These are phyloP conservation scores for Pachypeltis micranthus DNA, from an alignment of 1,140 invertebrate species.

Conservation along the genomic window DNA sequence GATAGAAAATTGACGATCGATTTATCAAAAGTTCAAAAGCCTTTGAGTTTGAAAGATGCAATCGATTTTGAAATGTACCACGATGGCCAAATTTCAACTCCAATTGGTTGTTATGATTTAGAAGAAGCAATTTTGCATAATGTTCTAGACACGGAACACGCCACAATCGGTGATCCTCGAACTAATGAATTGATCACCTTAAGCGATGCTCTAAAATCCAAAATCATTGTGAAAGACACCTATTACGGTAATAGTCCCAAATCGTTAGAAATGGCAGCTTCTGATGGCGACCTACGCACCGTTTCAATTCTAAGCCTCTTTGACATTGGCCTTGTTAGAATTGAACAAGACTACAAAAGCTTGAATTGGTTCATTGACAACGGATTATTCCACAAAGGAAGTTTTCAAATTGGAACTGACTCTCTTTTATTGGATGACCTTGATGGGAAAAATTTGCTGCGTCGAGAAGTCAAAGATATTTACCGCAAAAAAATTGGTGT, in stretches of 20 bases:
- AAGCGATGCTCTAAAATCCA: slow-evolving; percentile 69
- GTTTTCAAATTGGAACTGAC: background rate
- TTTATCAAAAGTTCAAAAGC: slow-evolving; percentile 63
- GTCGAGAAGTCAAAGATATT: slow-evolving; percentile 72
- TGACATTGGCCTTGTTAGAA: background rate
- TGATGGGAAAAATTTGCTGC: slow-evolving; percentile 49
- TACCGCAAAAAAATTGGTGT: slow-evolving; percentile 70
- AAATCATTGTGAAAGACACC: slow-evolving; percentile 46
- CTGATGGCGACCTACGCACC: background rate
- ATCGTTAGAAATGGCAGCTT: background rate
- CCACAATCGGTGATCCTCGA: slow-evolving; percentile 51
- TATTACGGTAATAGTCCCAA: slow-evolving; percentile 12
- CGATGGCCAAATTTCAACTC: slow-evolving; percentile 40
- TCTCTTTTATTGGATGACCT: slow-evolving; percentile 35
- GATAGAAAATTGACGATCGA: slow-evolving; percentile 50
- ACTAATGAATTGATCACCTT: slow-evolving; percentile 71
- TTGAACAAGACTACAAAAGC: background rate
- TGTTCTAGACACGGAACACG: slow-evolving; percentile 6
- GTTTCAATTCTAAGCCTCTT: background rate
- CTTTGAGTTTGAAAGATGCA: slow-evolving; percentile 79
- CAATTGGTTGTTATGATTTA: background rate
- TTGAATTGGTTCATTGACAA: background rate
- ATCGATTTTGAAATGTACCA: slow-evolving; percentile 68
- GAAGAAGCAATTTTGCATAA: slow-evolving; percentile 38
- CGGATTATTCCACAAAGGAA: slow-evolving; percentile 1